Conservation (phyloP, 2,113 vertebrate genomes). For the Burhinus bistriatus region DNA sequence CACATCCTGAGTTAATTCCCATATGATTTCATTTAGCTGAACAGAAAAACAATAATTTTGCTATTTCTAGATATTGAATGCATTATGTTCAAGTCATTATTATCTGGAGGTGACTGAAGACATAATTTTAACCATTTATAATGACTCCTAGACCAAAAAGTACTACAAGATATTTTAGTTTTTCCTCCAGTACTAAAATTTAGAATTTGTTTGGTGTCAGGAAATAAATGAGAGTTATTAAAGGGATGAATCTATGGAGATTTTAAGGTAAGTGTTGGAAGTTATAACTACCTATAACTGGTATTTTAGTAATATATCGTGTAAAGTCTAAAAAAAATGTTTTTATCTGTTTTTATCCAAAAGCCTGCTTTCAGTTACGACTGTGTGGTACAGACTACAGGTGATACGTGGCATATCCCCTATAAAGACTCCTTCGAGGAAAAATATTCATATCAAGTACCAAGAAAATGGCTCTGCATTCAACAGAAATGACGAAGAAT, state of each 20-base stretch:
- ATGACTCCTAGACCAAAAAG: not conserved
- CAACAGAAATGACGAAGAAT: constrained; percentile 39
- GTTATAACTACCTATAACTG: not conserved
- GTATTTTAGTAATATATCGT: not conserved
- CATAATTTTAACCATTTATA: not conserved
- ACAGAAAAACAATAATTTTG: not conserved
- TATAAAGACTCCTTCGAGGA: constrained; percentile 82
- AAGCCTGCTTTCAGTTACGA: constrained; percentile 83
- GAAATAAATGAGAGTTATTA: not conserved
- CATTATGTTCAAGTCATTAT: not conserved
- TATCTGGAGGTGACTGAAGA: not conserved
- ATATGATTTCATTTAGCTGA: not conserved
- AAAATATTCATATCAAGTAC: constrained; percentile 83
- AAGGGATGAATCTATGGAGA: not conserved
- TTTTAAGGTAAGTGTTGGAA: not conserved
- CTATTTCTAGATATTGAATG: not conserved
- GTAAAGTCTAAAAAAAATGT: not conserved
- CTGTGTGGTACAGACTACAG: constrained; percentile 87
- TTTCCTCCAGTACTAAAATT: not conserved
- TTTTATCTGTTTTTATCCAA: constrained; percentile 33
- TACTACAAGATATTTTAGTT: not conserved
- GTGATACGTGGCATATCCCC: constrained; percentile 89
- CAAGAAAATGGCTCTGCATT: constrained; percentile 91
- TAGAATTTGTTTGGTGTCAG: not conserved
- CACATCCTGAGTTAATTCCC: not conserved